Percentiles rank a stretch among this genome's conserved stretches.
phyloP scores from a whole-genome alignment of 1,140 invertebrate genomes.

The Lepidurus packardi region DNA sequence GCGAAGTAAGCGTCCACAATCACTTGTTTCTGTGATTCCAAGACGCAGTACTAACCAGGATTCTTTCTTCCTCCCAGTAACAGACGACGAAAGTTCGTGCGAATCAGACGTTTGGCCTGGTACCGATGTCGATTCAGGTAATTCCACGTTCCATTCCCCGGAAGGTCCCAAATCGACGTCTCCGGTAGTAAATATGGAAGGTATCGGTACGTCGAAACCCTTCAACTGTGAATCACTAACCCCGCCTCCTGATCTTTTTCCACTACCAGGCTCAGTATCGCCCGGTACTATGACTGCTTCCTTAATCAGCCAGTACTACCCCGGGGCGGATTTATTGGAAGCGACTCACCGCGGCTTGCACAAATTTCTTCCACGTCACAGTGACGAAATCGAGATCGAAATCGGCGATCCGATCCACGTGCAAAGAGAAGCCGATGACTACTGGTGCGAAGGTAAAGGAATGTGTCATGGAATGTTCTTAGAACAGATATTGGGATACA shows the following conservation, averaged over 20 bases:
- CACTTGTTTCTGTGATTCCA: too few species aligned
- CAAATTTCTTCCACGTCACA: conserved; percentile 89
- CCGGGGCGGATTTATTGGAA: conserved; percentile 69
- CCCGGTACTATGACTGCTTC: conserved; percentile 38
- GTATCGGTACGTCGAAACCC: conserved; percentile 35
- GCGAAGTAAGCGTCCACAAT: background rate
- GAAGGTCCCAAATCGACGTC: conserved; percentile 74
- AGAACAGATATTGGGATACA: background rate
- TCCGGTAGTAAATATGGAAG: conserved; percentile 48
- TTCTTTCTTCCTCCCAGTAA: conserved; percentile 33
- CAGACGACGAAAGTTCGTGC: conserved; percentile 74
- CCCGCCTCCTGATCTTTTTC: background rate
- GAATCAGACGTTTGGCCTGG: conserved; percentile 75
- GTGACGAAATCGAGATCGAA: conserved; percentile 91
- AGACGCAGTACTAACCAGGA: background rate
- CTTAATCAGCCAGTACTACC: background rate
- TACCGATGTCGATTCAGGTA: conserved; percentile 72
- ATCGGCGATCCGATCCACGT: conserved; percentile 97
- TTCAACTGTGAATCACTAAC: background rate
- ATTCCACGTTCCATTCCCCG: conserved; percentile 81
- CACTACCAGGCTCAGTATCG: conserved; percentile 40
- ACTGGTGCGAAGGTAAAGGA: conserved; percentile 84
- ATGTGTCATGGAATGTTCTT: conserved; percentile 19
- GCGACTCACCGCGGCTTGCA: conserved; percentile 91
- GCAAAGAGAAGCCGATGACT: conserved; percentile 89